Evolutionary conservation across 1,140 invertebrate species (phyloP), one percentile per base, ranked within the genome.

Genomic region (Xylocopa sonorina): DNA sequence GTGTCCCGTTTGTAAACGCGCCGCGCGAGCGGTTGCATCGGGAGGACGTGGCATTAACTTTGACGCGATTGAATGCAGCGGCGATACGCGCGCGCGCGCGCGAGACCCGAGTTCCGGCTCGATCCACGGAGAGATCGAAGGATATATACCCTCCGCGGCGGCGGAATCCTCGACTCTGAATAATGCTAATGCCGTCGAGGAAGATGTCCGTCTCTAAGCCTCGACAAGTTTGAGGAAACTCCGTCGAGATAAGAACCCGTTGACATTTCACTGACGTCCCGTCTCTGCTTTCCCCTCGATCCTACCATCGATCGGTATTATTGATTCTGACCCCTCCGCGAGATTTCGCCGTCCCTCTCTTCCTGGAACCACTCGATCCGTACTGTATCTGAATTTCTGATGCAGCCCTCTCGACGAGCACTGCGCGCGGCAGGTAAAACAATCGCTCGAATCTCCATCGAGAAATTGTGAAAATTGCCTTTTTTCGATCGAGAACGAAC

Each of bases 111-210:
- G 71, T 82, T 69, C 62, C 63, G 38, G 67, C 69, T 43, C 43
- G 71, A 68, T n/a, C n/a, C n/a, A 29, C 21, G 58, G 62, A 16
- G 57, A 84, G 79, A 85, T 81, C 82, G 63, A 69, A 69, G 74
- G 82, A 85, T 85, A 85, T 58, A 81, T 71, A 71, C 34, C 38
- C 51, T 41, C 63, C 51, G 60, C 7, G 55, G 24, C 34, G 50
- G 32, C 29, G 29, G 67, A 32, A 58, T 55, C 43, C 48, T 64
- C 68, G 58, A 55, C 74, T 75, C 74, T 75, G 78, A 78, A 81
- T 81, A 84, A 85, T 85, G 74, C 63, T 78, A 85, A 84, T 85
- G 69, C 43, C 58, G 62, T 62, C 76, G 76, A 82, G 77, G 81
- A 82, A 85, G 76, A 86, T 76, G 79, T 78, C 71, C 53, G 63